phyloP scores from a whole-genome alignment of 1,140 invertebrate genomes.

The Drosophila mayri region DNA sequence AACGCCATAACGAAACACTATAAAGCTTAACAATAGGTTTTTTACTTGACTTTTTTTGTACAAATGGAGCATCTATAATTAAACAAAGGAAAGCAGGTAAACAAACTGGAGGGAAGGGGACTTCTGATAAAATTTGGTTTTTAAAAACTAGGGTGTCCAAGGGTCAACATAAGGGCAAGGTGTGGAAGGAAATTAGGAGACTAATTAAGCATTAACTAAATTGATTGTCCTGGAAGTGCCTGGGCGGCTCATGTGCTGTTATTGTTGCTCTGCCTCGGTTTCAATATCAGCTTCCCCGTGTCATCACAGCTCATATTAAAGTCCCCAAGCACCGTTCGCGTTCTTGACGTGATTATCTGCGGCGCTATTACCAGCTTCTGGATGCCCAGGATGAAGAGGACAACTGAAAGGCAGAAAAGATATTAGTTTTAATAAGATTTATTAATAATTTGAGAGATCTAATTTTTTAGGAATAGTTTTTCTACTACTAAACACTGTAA shows the following conservation, averaged over 20 bases:
- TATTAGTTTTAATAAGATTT: slow-evolving; percentile 17
- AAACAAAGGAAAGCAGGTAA: slow-evolving; percentile 38
- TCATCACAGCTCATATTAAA: slow-evolving; percentile 99
- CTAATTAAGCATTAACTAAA: slow-evolving; percentile 48
- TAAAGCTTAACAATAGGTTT: slow-evolving; percentile 54
- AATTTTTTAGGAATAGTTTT: too few relatives aligned
- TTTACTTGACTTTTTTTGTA: slow-evolving; percentile 33
- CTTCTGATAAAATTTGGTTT: slow-evolving; percentile 31
- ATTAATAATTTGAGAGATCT: not conserved
- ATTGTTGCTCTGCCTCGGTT: slow-evolving; percentile 89
- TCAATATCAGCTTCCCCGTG: slow-evolving; percentile 95
- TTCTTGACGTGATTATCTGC: slow-evolving; percentile 96
- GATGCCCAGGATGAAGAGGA: slow-evolving; percentile 96
- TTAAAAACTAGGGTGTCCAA: slow-evolving; percentile 57
- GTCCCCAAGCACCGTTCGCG: slow-evolving; percentile 94
- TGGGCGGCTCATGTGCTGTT: slow-evolving; percentile 63
- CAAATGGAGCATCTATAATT: slow-evolving; percentile 65
- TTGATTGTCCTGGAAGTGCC: slow-evolving; percentile 42
- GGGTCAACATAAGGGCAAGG: slow-evolving; percentile 31
- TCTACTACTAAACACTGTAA: too few relatives aligned
- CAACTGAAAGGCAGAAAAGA: slow-evolving; percentile 87
- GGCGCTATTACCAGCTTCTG: slow-evolving; percentile 98
- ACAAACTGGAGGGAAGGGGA: not conserved
- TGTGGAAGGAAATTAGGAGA: slow-evolving; percentile 1
- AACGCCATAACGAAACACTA: slow-evolving; percentile 45